Evolutionary conservation across 37 sponge, comb jelly and placozoan genomes (phyloP), one percentile per base, ranked within the genome.

Genomic region (Beroe ovata): DNA sequence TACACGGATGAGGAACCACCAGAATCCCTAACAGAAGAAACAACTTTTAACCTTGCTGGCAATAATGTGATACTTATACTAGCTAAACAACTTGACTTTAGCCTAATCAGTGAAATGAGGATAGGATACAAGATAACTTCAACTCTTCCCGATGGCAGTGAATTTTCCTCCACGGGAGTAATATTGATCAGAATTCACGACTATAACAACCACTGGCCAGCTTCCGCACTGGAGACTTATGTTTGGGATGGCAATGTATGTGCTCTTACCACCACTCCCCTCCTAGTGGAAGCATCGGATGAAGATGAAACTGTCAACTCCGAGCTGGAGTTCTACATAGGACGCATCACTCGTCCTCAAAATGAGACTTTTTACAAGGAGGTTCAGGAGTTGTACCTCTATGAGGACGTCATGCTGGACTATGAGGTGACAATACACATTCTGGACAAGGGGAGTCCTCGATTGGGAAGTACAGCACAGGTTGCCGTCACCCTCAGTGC

Each of bases 171-270:
- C 19, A 77, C 84, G 16, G 84, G 84, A 21, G 28, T 39, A 54
- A 42, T 77, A 1, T 28, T 77, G 1, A 42, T 77, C 21, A 42
- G 33, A 54, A 42, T 77, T 26, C 4, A n/a, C 3, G 84, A 77
- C 54, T 77, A 77, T 36, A 77, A 77, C 28, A 35, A 77, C 38
- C 35, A 77, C 84, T 77, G 84, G 84, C 84, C 84, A 41, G 1
- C 14, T 42, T 3, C 84, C 22, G 22, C 22, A 8, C 22, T 21
- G 33, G 11, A 8, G 23, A n/a, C 11, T 4, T 77, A 77, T 35
- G n/a, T 29, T 14, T 77, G 84, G 84, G 54, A 39, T 39, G 84
- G 84, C 0, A 21, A 33, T 8, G 33, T 6, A 3, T 25, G 30
- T 66, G 69, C 69, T 32, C 69, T 66, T 3, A 42, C 84, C 6